Percentiles rank a stretch among this genome's conserved stretches.
phyloP scores from a whole-genome alignment of 2,113 vertebrate species.

The Triplophysa rosa region DNA sequence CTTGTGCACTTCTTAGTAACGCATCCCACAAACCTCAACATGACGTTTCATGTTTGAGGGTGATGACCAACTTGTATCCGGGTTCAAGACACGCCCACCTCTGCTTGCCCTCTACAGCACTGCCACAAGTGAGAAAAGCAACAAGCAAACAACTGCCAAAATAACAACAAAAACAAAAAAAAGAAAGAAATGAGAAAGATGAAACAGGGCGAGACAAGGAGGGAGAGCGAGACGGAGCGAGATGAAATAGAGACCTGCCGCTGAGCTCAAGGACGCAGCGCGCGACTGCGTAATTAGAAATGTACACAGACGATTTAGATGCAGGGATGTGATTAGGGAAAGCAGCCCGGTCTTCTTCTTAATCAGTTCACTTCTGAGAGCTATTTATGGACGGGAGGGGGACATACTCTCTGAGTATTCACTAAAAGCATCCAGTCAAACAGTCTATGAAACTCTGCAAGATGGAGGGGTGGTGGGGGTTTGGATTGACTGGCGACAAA shows the following conservation, averaged over 20 bases:
- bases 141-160: conserved; percentile 67
- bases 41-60: conserved; percentile 8
- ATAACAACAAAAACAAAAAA: conserved; percentile 70
- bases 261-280: conserved; percentile 77
- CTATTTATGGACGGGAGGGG: conserved; percentile 63
- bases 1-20: too few species aligned
- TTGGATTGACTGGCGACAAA: conserved; percentile 31
- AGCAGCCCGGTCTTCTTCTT: conserved; percentile 73
- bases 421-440: conserved; percentile 35
- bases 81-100: conserved; percentile 39
- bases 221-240: conserved; percentile 54
- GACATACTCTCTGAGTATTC: conserved; percentile 22
- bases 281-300: conserved; percentile 79
- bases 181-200: conserved; percentile 69
- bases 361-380: conserved; percentile 80
- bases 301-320: conserved; percentile 81
- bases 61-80: conserved; percentile 20
- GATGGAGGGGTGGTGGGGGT: conserved; percentile 36
- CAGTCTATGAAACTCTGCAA: conserved; percentile 38
- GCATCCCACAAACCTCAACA: neutral
- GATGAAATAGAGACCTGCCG: conserved; percentile 77
- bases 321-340: conserved; percentile 76
- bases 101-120: conserved; percentile 63
- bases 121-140: conserved; percentile 66
- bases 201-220: conserved; percentile 42